Evolutionary conservation across 2,888 invertebrate species (phyloP), one percentile per base, ranked within the genome.

Genomic region (Scotopteryx bipunctaria): DNA sequence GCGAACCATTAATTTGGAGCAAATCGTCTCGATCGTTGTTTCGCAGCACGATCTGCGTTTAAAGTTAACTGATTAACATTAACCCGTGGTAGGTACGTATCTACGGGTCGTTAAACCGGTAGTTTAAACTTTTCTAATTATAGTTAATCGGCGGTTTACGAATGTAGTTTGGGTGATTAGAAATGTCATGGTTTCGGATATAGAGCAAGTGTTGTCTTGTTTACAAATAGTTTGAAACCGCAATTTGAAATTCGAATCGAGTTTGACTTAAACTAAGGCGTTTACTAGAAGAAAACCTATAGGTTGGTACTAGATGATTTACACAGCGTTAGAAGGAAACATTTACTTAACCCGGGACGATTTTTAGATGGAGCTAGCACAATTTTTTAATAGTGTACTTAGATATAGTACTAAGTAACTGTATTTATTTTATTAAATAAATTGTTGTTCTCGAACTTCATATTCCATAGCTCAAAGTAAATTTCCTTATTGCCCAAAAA

Each of bases 41-140:
- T 73, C 47, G 71, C 74, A 77, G 71, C 65, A 67, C 73, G 73
- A 67, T 66, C 60, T 57, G 71, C 71, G 65, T 80, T 73, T 75
- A 74, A 80, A 79, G 64, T 73, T 76, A 58, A 69, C 80, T 82
- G 80, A 86, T 86, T 86, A 86, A 75, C 78, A 66, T 64, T 63
- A 56, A 52, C 37, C 52, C 55, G 27, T 27, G n/a, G 57, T 54
- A 55, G 50, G 52, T 51, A 59, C 69, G 69, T 61, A 53, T 49
- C 51, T 55, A 58, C 48, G 59, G 58, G 45, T 54, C 57, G 55
- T 54, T 54, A 54, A 58, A 59, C 51, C 52, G 46, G 61, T 59
- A 53, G 51, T 57, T 69, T 66, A 78, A 87, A 88, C 81, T 87
- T 87, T 87, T 81, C 82, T 82, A 81, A 86, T 88, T 85, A 82